phyloP scores from a whole-genome alignment of 2,797 vertebrate genomes.

The Catharus ustulatus region DNA sequence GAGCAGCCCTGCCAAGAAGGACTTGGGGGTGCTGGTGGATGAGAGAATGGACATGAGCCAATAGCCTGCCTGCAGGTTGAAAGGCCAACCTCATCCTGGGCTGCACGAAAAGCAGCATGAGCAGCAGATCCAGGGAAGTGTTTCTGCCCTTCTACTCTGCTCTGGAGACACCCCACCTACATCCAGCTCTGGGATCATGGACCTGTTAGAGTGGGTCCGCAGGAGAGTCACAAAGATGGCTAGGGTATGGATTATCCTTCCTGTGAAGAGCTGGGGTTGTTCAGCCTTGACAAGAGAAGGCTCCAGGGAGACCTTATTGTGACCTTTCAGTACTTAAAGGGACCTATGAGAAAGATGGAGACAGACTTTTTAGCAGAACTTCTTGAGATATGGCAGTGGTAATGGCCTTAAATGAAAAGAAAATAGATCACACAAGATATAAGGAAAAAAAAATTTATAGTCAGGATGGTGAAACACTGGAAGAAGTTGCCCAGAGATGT shows the following conservation, averaged over 20 bases:
- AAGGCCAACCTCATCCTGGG: background rate
- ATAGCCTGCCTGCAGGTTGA: background rate
- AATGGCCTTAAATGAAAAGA: background rate
- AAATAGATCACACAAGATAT: background rate
- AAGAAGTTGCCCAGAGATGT: background rate
- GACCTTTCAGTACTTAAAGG: background rate
- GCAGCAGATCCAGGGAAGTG: fast-evolving
- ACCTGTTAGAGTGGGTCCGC: background rate
- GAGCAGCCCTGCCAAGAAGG: background rate
- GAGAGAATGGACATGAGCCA: background rate
- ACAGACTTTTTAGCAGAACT: background rate
- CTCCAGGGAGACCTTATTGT: background rate
- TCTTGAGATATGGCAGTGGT: fast-evolving
- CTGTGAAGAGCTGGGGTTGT: background rate
- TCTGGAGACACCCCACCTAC: background rate
- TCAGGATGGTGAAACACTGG: background rate
- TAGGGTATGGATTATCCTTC: background rate
- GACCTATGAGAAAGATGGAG: background rate
- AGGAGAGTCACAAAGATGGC: background rate
- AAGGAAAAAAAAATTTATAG: background rate
- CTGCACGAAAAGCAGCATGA: background rate
- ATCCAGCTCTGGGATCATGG: background rate
- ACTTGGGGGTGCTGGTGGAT: background rate
- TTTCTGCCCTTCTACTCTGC: background rate
- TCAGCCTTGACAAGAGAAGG: background rate